Percentiles rank a stretch among this genome's conserved stretches.
Evolutionary conservation across 1,140 invertebrate species (phyloP).

Genomic region (Ceratosolen fusciceps): DNA sequence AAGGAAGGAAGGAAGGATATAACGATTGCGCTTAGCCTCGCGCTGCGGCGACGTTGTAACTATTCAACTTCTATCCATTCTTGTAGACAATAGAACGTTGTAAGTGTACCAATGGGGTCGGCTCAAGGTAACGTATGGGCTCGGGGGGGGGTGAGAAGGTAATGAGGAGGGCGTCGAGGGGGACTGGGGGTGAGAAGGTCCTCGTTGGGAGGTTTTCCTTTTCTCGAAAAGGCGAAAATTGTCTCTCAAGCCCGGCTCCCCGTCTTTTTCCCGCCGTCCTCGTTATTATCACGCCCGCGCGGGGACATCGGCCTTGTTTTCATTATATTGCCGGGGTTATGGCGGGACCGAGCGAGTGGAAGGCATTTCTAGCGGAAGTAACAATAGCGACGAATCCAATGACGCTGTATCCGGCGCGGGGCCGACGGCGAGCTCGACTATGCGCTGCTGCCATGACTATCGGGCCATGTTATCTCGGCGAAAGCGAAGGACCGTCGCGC

Average conservation of each 20-base stretch:
- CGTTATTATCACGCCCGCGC: constrained; percentile 33
- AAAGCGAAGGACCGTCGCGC: not conserved
- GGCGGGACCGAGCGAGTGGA: not conserved
- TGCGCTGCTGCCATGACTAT: constrained; percentile 15
- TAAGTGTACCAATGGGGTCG: too few relatives aligned
- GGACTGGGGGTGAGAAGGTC: too few relatives aligned
- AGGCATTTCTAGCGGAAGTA: constrained; percentile 52
- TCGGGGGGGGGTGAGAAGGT: constrained; percentile 7
- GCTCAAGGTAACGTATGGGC: too few relatives aligned
- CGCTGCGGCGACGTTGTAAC: not conserved
- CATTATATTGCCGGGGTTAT: constrained; percentile 49
- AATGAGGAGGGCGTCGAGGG: constrained; percentile 21
- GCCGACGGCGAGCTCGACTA: not conserved
- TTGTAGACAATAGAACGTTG: not conserved
- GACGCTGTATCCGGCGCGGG: constrained; percentile 44
- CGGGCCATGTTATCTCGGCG: constrained; percentile 48
- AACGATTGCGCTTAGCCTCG: constrained; percentile 7
- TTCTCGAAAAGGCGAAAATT: constrained; percentile 27
- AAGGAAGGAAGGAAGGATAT: not conserved
- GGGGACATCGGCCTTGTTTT: constrained; percentile 44
- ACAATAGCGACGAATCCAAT: constrained; percentile 58
- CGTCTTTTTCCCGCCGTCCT: not conserved
- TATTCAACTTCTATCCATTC: constrained; percentile 9
- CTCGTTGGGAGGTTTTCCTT: not conserved
- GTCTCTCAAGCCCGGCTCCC: not conserved